phyloP scores from a whole-genome alignment of 2,888 invertebrate species.

The Willowsia nigromaculata region DNA sequence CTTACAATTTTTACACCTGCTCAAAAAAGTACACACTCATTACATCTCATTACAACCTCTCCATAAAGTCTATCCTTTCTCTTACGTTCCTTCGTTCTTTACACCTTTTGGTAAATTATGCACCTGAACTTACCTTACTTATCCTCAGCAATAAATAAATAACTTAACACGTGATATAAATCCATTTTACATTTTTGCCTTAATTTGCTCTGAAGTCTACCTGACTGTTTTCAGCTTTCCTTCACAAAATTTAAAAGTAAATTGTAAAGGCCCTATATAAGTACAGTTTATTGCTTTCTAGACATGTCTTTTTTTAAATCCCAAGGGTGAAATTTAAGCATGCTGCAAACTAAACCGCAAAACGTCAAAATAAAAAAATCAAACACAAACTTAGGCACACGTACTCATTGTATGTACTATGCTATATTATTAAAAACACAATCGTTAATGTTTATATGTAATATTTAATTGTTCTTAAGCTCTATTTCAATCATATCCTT shows the following conservation, averaged over 20 bases:
- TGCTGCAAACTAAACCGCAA: background rate
- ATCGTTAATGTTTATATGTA: too few relatives aligned
- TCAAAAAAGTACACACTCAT: background rate
- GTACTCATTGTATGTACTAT: too few relatives aligned
- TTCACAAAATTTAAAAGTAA: too few relatives aligned
- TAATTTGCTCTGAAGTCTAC: background rate
- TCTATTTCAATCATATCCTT: too few relatives aligned
- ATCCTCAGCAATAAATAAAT: background rate
- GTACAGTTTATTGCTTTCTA: constrained; percentile 10
- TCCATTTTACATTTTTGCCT: background rate
- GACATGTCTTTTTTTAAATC: background rate
- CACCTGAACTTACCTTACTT: constrained; percentile 6
- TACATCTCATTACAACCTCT: background rate
- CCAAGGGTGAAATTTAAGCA: background rate
- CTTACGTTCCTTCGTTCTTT: background rate
- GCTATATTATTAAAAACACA: background rate
- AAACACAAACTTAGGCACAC: background rate
- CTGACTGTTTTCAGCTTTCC: background rate
- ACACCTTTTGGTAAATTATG: constrained; percentile 1
- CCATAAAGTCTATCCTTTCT: background rate
- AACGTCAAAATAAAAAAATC: background rate
- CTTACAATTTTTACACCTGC: constrained; percentile 3
- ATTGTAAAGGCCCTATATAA: too few relatives aligned
- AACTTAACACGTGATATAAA: background rate
- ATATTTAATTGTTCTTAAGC: too few relatives aligned